Base-by-base conservation (phyloP, 1,140 invertebrate species). In the Caenorhabditis inopinata region DNA sequence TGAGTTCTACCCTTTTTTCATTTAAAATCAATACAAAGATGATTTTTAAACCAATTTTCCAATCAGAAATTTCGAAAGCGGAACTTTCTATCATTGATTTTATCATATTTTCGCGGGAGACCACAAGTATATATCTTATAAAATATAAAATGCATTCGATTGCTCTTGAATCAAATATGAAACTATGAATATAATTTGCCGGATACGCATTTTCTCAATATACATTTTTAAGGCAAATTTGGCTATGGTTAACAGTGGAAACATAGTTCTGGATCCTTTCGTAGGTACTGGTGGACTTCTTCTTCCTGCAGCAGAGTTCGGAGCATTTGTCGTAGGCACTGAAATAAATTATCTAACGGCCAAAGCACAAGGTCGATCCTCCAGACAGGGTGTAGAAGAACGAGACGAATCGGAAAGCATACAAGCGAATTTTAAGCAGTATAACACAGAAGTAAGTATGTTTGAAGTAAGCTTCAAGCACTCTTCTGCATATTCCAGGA, bases 301-400 rank as follows among this genome's bases (percentile, higher is more conserved):
- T n/a, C 87, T 91, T 2, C 83, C 90, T 0, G 85, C 87, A 53
- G 90, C 90, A 6, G 87, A 90, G 62, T 89, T 89, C 80, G 90
- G 90, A 25, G 88, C 86, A 5, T 88, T 88, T 83, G 90, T 91
- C 0, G 85, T 90, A 76, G 91, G 90, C 4, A 88, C 89, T 29
- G 90, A 91, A 75, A 89, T 91, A 27, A 89, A 91, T 82, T 91
- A 89, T 74, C 84, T 89, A 27, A 83, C 91, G 88, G 74, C 89
- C 85, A 85, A 89, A 85, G 68, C 87, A 23, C 35, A 62, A 47
- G 76, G 32, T 25, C 14, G 29, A 51, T 49, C 46, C 16, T 74
- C 48, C 7, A 16, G 90, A 49, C 84, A 86, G 62, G 90, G 90
- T 4, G 88, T 89, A 75, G 89, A 87, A 74, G 83, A 85, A 42